Percentiles rank a stretch among this genome's conserved stretches.
These are phyloP conservation scores for Anthrax anthrax DNA, from an alignment of 2,888 invertebrate species.

Conservation along the genomic window DNA sequence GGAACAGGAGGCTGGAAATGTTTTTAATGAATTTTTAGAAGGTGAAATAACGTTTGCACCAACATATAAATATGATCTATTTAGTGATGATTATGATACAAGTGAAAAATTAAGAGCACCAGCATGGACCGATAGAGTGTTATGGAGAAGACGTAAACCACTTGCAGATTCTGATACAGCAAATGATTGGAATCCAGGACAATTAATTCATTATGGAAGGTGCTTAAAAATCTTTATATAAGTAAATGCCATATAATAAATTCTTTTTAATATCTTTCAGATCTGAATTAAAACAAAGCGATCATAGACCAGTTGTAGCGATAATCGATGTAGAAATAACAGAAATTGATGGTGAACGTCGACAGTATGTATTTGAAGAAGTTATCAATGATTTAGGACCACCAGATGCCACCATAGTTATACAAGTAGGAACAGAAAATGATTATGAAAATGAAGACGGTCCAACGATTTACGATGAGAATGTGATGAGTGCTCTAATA, in stretches of 20 bases:
- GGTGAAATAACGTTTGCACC: conserved; percentile 85
- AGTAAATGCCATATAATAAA: not conserved
- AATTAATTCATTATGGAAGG: conserved; percentile 75
- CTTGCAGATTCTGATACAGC: conserved; percentile 50
- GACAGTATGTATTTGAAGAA: conserved; percentile 68
- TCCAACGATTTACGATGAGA: conserved; percentile 59
- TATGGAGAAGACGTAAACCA: conserved; percentile 75
- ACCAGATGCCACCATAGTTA: conserved; percentile 84
- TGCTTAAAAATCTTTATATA: not conserved
- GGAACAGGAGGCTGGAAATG: conserved; percentile 64
- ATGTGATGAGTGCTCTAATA: conserved; percentile 61
- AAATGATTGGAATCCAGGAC: conserved; percentile 60
- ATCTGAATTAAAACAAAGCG: conserved; percentile 92
- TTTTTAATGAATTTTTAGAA: conserved; percentile 87
- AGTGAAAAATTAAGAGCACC: conserved; percentile 95
- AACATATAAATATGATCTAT: conserved; percentile 97
- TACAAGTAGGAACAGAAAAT: conserved; percentile 39
- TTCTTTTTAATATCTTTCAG: conserved; percentile 13
- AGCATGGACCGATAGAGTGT: conserved; percentile 96
- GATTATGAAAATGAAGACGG: conserved; percentile 39
- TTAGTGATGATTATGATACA: conserved; percentile 97
- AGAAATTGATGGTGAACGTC: conserved; percentile 59
- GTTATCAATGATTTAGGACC: conserved; percentile 82
- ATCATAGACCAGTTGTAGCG: conserved; percentile 91
- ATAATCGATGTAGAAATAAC: conserved; percentile 78